Percentiles rank a stretch among this genome's conserved stretches.
phyloP scores from a whole-genome alignment of 2,797 vertebrate genomes.

The Mycteria americana region DNA sequence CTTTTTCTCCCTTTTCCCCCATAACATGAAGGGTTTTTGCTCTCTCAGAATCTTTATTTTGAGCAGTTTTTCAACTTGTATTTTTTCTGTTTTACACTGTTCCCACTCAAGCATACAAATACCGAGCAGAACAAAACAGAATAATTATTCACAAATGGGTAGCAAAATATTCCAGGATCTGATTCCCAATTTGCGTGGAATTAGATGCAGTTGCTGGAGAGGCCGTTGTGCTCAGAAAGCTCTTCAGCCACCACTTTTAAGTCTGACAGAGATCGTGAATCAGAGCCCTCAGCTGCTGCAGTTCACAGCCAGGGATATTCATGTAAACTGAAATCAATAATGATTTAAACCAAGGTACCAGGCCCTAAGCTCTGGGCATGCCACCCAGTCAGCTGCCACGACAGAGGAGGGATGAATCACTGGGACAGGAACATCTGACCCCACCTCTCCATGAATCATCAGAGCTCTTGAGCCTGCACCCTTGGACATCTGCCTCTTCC shows the following conservation, averaged over 20 bases:
- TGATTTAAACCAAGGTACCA: slow-evolving; percentile 23
- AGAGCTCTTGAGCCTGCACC: not conserved
- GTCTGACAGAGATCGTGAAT: not conserved
- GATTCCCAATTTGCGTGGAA: not conserved
- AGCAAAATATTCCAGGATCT: not conserved
- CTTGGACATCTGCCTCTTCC: not conserved
- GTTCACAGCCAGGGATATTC: slow-evolving; percentile 7
- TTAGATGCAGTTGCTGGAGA: not conserved
- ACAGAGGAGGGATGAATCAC: slow-evolving; percentile 23
- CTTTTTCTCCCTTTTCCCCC: fast-evolving
- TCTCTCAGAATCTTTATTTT: not conserved
- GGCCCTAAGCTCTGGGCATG: slow-evolving; percentile 2
- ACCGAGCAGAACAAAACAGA: not conserved
- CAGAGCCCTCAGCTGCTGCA: slow-evolving; percentile 7
- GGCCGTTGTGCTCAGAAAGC: not conserved
- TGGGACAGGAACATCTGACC: not conserved
- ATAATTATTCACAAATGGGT: not conserved
- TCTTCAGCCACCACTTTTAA: not conserved
- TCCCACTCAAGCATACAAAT: not conserved
- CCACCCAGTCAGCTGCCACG: not conserved
- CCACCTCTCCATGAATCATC: slow-evolving; percentile 12
- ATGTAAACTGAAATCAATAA: slow-evolving; percentile 55
- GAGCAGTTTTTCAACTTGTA: not conserved
- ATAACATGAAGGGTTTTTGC: not conserved
- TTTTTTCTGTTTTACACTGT: not conserved